phyloP scores from a whole-genome alignment of 2,797 vertebrate genomes.

The Peromyscus eremicus region DNA sequence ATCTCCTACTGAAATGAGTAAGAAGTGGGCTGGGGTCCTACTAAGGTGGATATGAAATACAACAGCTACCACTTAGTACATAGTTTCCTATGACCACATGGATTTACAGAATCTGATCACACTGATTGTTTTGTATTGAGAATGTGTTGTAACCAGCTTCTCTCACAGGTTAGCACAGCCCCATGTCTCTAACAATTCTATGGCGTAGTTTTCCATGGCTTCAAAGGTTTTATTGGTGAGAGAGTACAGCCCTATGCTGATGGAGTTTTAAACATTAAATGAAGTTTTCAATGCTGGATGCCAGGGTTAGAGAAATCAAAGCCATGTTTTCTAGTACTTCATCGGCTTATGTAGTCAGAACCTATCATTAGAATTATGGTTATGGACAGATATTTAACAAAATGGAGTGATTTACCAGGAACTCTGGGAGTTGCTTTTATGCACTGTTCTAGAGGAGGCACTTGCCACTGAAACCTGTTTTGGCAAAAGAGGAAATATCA shows the following conservation, averaged over 20 bases:
- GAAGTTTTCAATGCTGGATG: background rate
- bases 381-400: background rate
- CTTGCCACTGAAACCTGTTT: constrained; percentile 65
- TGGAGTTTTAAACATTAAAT: background rate
- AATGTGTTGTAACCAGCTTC: constrained; percentile 27
- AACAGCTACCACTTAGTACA: background rate
- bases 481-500: constrained; percentile 49
- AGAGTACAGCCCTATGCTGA: background rate
- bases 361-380: background rate
- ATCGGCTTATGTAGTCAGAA: background rate
- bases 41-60: background rate
- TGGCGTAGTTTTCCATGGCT: background rate
- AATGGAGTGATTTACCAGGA: constrained; percentile 49
- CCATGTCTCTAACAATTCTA: background rate
- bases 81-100: constrained; percentile 18
- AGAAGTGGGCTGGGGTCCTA: background rate
- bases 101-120: constrained; percentile 17
- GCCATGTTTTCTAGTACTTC: background rate
- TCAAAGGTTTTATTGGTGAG: background rate
- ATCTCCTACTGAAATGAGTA: background rate
- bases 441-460: constrained; percentile 39
- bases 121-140: background rate
- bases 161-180: background rate
- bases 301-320: constrained; percentile 43
- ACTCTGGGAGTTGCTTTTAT: constrained; percentile 17